Evolutionary conservation across 2,113 vertebrate genomes (phyloP).

Genomic region (Ifrita kowaldi): DNA sequence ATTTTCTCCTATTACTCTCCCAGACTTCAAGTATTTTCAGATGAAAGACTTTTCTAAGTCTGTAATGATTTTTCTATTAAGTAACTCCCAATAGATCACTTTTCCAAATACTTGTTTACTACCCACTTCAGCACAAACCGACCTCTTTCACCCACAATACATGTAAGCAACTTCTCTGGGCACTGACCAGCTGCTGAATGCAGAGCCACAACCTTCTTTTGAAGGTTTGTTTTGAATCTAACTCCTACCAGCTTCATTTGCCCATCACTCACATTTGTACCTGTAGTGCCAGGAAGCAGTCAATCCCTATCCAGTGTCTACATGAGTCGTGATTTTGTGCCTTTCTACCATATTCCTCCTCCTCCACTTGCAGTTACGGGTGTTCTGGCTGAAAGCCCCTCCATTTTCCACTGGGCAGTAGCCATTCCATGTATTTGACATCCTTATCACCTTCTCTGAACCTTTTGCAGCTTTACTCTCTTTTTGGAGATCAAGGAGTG

Average conservation of each 20-base stretch:
- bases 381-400: not conserved
- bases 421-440: not conserved
- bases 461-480: not conserved
- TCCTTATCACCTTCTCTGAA: not conserved
- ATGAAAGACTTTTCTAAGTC: not conserved
- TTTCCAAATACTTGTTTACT: not conserved
- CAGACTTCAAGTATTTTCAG: not conserved
- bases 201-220: not conserved
- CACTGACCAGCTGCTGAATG: not conserved
- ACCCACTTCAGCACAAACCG: not conserved
- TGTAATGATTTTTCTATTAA: not conserved
- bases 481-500: not conserved
- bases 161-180: not conserved
- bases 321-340: not conserved
- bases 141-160: not conserved
- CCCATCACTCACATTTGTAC: not conserved
- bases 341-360: not conserved
- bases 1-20: not conserved
- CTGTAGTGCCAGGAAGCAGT: not conserved
- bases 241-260: not conserved
- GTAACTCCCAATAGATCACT: not conserved
- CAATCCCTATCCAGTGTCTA: not conserved
- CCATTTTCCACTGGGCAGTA: not conserved
- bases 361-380: rapidly evolving
- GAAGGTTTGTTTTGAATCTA: not conserved